Evolutionary conservation across 2,113 vertebrate species (phyloP), one percentile per base, ranked within the genome.

Genomic region (Oryzias woworae): DNA sequence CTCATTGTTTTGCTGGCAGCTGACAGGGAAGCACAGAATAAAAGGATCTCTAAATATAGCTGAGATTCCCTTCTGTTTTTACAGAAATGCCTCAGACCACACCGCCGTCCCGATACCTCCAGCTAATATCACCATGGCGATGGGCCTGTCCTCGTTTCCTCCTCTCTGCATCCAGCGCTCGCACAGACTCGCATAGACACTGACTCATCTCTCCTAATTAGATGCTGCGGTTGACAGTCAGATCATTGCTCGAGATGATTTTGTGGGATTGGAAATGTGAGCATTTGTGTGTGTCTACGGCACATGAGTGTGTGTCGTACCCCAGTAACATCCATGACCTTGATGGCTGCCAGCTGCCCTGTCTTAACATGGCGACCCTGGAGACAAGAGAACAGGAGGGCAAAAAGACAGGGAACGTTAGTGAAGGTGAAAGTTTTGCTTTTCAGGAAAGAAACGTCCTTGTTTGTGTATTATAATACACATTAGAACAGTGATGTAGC

Each of bases 321-420:
- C 89, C 89, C 90, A 0, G 91, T 90, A 81, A 92, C 91, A 78
- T 92, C 90, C 91, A 92, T 91, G 89, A 90, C 87, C 88, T 92
- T 92, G 86, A 92, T 92, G 63, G 91, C 91, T 51, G 89, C 90
- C 60, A 92, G 83, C 80, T 91, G 90, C 54, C 91, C 91, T 0
- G 91, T 90, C 80, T 90, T 92, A 65, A 92, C 89, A 89, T 92
- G 90, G 74, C 91, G 87, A 63, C 91, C 91, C 91, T 92, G 81
- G 43, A 48, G 69, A 59, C 43, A n/a, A 17, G 43, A 67, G 45
- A 59, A 55, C 14, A 63, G 44, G 43, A 63, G 47, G 60, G 47
- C 61, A 56, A 13, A 41, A 14, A 41, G 52, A 50, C 13, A 2
- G 58, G 13, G 67, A 41, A 51, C 0, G 41, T 63, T 1, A 61